phyloP scores from a whole-genome alignment of 1,140 invertebrate genomes.

The Drosophila miranda region DNA sequence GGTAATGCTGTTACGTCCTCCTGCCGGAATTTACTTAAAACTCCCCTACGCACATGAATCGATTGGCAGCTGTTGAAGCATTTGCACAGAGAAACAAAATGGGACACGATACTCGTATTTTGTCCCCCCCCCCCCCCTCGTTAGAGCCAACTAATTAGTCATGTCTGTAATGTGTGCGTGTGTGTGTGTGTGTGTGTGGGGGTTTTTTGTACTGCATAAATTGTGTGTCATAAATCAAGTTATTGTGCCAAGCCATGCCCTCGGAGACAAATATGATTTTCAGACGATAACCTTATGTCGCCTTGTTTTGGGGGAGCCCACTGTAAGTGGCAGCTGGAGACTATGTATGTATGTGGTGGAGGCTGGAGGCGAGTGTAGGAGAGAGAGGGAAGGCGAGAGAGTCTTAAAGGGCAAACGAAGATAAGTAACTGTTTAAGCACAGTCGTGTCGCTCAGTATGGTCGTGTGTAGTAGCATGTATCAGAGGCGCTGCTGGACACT shows the following conservation, averaged over 20 bases:
- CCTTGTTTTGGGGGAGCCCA: slow-evolving; percentile 20
- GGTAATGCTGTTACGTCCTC: slow-evolving; percentile 38
- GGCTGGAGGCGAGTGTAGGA: slow-evolving; percentile 14
- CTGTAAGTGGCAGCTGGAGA: slow-evolving; percentile 4
- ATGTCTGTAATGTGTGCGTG: slow-evolving; percentile 22
- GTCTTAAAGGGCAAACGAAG: no score
- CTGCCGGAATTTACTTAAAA: slow-evolving; percentile 41
- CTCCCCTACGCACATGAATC: slow-evolving; percentile 20
- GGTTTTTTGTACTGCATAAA: slow-evolving; percentile 49
- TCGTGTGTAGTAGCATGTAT: no score
- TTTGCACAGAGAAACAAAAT: slow-evolving; percentile 14
- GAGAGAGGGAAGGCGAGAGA: neutral
- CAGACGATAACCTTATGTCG: slow-evolving; percentile 14
- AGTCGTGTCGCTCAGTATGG: no score
- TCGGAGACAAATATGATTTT: slow-evolving; percentile 42
- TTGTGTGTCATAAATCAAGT: slow-evolving; percentile 63
- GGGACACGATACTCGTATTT: neutral
- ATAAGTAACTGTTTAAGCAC: no score
- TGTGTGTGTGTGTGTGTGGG: slow-evolving; percentile 1
- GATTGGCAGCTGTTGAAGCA: slow-evolving; percentile 43
- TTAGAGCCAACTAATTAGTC: slow-evolving; percentile 56
- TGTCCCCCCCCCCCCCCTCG: neutral
- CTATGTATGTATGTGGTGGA: neutral
- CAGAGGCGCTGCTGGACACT: no score
- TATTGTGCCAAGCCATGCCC: slow-evolving; percentile 32